Evolutionary conservation across 2,113 vertebrate genomes (phyloP).

Genomic region (Benitochromis conjunctus): DNA sequence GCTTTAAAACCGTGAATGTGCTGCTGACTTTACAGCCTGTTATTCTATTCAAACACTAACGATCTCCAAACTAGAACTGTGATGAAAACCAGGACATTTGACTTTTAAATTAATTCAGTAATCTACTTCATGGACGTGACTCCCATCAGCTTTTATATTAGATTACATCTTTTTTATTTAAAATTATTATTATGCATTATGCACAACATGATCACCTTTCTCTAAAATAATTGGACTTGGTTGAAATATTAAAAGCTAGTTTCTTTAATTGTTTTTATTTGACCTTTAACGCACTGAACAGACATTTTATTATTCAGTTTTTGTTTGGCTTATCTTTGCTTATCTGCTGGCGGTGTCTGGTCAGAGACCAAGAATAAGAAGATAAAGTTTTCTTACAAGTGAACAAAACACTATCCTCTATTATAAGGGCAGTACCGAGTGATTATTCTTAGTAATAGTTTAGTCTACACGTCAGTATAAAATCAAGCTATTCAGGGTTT

Average conservation of each 20-base stretch:
- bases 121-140: neutral
- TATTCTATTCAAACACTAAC: neutral
- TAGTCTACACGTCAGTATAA: neutral
- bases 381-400: neutral
- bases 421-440: neutral
- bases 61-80: neutral
- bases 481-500: neutral
- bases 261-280: neutral
- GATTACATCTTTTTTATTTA: neutral
- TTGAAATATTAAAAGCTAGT: neutral
- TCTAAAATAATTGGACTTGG: neutral
- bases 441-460: neutral
- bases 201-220: neutral
- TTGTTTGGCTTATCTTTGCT: neutral
- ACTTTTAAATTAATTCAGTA: neutral
- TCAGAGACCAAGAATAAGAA: neutral
- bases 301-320: neutral
- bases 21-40: neutral
- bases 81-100: neutral
- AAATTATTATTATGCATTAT: neutral
- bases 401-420: neutral
- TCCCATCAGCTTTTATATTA: neutral
- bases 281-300: neutral
- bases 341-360: neutral
- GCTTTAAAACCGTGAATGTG: neutral